phyloP scores from a whole-genome alignment of 2,888 invertebrate species.

The Dynastes grantii region DNA sequence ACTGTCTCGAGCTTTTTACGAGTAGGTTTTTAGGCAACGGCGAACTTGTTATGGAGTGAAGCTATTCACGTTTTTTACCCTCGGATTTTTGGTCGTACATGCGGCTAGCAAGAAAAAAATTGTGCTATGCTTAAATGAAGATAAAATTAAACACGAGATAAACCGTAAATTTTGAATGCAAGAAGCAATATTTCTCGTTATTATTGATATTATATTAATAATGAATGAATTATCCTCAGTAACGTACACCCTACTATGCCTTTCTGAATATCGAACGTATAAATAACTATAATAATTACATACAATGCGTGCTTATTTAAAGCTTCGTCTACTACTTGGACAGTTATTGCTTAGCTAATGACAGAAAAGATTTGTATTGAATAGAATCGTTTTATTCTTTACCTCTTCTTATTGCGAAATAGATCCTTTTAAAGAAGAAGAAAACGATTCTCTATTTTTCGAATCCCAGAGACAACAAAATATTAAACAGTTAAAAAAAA shows the following conservation, averaged over 20 bases:
- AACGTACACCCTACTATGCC: neutral
- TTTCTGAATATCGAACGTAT: conserved; percentile 40
- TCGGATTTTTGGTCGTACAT: conserved; percentile 64
- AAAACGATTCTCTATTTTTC: too few relatives aligned
- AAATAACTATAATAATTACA: conserved; percentile 33
- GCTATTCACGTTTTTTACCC: conserved; percentile 65
- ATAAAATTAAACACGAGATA: conserved; percentile 43
- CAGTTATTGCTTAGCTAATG: conserved; percentile 8
- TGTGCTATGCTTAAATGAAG: conserved; percentile 51
- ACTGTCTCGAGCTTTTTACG: conserved; percentile 68
- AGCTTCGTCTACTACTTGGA: neutral
- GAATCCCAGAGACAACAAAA: neutral
- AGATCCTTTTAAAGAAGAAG: too few relatives aligned
- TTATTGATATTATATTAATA: too few relatives aligned
- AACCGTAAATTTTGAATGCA: too few relatives aligned
- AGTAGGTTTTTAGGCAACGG: conserved; percentile 63
- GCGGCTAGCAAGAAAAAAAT: conserved; percentile 59
- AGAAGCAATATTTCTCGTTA: too few relatives aligned
- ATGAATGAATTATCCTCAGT: too few relatives aligned
- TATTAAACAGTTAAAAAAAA: too few relatives aligned
- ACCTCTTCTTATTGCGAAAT: too few relatives aligned
- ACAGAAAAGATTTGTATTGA: neutral
- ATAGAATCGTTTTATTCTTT: conserved; percentile 18
- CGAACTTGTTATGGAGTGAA: conserved; percentile 67
- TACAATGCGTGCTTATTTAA: conserved; percentile 14